Conservation (phyloP, 2,113 vertebrate species). For the Indicator maculatus region DNA sequence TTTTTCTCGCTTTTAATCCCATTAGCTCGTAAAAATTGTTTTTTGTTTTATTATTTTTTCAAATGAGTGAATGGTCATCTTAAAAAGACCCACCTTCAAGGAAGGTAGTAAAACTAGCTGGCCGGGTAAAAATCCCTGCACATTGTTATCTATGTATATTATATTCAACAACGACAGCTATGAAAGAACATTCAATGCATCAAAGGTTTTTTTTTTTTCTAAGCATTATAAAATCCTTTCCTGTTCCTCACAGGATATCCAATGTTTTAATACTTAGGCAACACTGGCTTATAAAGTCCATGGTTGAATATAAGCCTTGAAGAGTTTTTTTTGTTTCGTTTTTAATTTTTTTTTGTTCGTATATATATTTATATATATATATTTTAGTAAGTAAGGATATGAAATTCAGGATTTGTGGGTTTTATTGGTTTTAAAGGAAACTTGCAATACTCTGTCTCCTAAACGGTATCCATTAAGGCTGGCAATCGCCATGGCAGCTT, state of each 20-base stretch:
- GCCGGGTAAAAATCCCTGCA: slow-evolving; percentile 91
- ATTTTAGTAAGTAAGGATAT: slow-evolving; percentile 87
- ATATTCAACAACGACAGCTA: slow-evolving; percentile 90
- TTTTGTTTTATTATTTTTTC: slow-evolving; percentile 81
- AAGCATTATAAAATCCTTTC: slow-evolving; percentile 91
- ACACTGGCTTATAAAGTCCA: slow-evolving; percentile 99
- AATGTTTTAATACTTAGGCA: slow-evolving; percentile 99
- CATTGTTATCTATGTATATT: slow-evolving; percentile 89
- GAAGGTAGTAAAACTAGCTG: slow-evolving; percentile 95
- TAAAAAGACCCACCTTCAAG: slow-evolving; percentile 98
- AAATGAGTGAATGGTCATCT: slow-evolving; percentile 89
- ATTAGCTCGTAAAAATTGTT: slow-evolving; percentile 86
- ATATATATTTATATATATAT: slow-evolving; percentile 85
- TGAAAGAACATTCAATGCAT: slow-evolving; percentile 93
- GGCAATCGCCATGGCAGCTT: slow-evolving; percentile 99
- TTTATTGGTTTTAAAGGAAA: slow-evolving; percentile 99
- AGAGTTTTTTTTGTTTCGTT: slow-evolving; percentile 84
- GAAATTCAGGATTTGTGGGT: slow-evolving; percentile 99
- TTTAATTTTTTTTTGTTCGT: slow-evolving; percentile 78
- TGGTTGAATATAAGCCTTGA: slow-evolving; percentile 99
- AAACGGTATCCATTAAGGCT: slow-evolving; percentile 99
- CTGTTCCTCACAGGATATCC: slow-evolving; percentile 92
- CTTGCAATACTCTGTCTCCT: slow-evolving; percentile 99
- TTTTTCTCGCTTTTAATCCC: slow-evolving; percentile 81
- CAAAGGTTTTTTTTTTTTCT: slow-evolving; percentile 88